Percentiles rank a stretch among this genome's conserved stretches.
Evolutionary conservation across 2,888 invertebrate genomes (phyloP).

Genomic region (Euclidia mi): DNA sequence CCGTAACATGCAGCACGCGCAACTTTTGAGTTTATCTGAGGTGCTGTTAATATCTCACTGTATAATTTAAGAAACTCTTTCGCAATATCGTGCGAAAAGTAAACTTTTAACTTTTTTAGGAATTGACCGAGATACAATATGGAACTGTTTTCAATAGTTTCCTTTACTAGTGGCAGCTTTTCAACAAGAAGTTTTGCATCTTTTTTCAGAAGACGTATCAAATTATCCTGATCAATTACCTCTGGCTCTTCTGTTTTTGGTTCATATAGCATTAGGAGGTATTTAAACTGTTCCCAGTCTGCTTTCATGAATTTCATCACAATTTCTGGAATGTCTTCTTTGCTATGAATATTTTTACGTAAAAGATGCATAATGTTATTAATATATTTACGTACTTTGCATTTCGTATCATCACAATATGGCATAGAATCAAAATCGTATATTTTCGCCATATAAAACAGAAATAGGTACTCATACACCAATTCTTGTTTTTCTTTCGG

Average conservation of each 20-base stretch:
- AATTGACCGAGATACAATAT: slow-evolving; percentile 52
- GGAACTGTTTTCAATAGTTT: slow-evolving; percentile 11
- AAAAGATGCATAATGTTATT: slow-evolving; percentile 51
- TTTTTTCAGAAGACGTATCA: slow-evolving; percentile 33
- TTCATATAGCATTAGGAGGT: slow-evolving; percentile 19
- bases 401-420: slow-evolving; percentile 46
- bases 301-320: slow-evolving; percentile 58
- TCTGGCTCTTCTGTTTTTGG: no score
- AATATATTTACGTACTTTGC: slow-evolving; percentile 41
- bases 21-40: slow-evolving; percentile 12
- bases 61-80: slow-evolving; percentile 60
- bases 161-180: slow-evolving; percentile 26
- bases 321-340: slow-evolving; percentile 62
- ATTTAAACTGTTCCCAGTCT: slow-evolving; percentile 45
- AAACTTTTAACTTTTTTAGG: slow-evolving; percentile 68
- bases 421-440: slow-evolving; percentile 37
- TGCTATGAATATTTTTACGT: slow-evolving; percentile 53
- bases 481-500: slow-evolving; percentile 30
- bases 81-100: slow-evolving; percentile 68
- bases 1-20: slow-evolving; percentile 50
- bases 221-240: slow-evolving; percentile 1
- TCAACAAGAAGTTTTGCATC: slow-evolving; percentile 30
- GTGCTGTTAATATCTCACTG: slow-evolving; percentile 37
- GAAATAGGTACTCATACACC: slow-evolving; percentile 43
- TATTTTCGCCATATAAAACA: slow-evolving; percentile 57